phyloP scores from a whole-genome alignment of 1,140 invertebrate genomes.

The Drosophila fuyamai region DNA sequence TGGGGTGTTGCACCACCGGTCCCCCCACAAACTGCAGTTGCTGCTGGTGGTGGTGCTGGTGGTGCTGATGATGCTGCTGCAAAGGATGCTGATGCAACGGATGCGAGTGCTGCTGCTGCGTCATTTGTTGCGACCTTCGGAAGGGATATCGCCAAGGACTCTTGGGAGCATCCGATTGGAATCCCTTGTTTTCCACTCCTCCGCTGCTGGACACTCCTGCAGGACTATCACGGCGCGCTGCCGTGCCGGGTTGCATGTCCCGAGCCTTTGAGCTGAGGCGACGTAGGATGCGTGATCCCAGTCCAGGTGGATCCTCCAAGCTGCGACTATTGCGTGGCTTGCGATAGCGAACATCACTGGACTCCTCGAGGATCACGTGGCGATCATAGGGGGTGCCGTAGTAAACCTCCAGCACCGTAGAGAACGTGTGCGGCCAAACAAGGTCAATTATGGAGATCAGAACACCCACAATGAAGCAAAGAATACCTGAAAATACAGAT shows the following conservation, averaged over 20 bases:
- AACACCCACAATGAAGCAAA: slow-evolving; percentile 90
- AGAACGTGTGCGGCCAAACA: slow-evolving; percentile 95
- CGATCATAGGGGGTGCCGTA: slow-evolving; percentile 97
- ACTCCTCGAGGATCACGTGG: slow-evolving; percentile 96
- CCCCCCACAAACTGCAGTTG: slow-evolving; percentile 71
- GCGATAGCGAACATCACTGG: slow-evolving; percentile 90
- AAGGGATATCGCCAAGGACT: slow-evolving; percentile 87
- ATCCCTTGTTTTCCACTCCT: slow-evolving; percentile 86
- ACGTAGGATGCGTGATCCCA: slow-evolving; percentile 88
- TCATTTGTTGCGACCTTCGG: slow-evolving; percentile 71
- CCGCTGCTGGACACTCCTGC: slow-evolving; percentile 60
- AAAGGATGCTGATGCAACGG: slow-evolving; percentile 37
- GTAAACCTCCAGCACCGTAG: slow-evolving; percentile 96
- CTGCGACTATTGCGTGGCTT: slow-evolving; percentile 86
- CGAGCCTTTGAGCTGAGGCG: slow-evolving; percentile 88
- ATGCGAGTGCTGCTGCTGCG: slow-evolving; percentile 23
- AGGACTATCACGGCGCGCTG: slow-evolving; percentile 62
- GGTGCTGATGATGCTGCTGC: slow-evolving; percentile 46
- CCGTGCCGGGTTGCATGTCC: slow-evolving; percentile 70
- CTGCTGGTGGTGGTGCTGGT: slow-evolving; percentile 69
- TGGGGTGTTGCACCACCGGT: slow-evolving; percentile 59
- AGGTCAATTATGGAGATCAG: slow-evolving; percentile 93
- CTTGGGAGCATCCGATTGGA: slow-evolving; percentile 87
- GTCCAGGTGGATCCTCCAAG: slow-evolving; percentile 87
- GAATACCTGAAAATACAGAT: slow-evolving; percentile 85